Evolutionary conservation across 2,113 vertebrate genomes (phyloP).

Genomic region (Actinemys pallida): DNA sequence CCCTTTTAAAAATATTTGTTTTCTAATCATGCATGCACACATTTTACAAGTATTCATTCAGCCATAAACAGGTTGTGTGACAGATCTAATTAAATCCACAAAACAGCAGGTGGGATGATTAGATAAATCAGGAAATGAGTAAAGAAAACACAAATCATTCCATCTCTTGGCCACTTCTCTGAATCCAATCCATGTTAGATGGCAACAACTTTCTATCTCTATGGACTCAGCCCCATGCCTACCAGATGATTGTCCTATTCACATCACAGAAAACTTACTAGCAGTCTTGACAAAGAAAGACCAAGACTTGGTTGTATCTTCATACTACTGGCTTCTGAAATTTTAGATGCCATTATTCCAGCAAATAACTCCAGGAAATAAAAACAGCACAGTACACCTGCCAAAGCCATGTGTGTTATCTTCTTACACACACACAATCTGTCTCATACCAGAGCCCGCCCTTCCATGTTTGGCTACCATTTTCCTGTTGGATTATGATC

Average conservation of each 20-base stretch:
- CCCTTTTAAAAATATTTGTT: not conserved
- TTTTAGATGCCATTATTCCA: not conserved
- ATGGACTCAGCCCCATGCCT: not conserved
- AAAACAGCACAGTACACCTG: not conserved
- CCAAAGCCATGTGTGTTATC: not conserved
- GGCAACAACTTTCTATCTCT: not conserved
- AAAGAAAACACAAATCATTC: conserved; percentile 35
- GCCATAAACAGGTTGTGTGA: rapidly evolving
- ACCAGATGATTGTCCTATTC: not conserved
- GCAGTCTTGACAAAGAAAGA: not conserved
- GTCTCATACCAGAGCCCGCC: not conserved
- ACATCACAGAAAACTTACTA: not conserved
- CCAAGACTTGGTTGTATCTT: not conserved
- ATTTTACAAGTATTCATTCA: conserved; percentile 24
- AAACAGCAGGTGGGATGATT: not conserved
- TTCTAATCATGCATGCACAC: too few species aligned
- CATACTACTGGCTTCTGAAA: not conserved
- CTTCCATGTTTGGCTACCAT: not conserved
- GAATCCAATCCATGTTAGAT: not conserved
- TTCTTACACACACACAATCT: not conserved
- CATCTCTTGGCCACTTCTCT: conserved; percentile 9
- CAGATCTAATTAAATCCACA: conserved; percentile 8
- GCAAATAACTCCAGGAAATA: not conserved
- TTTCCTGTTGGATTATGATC: not conserved
- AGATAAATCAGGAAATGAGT: conserved; percentile 13